These are phyloP conservation scores for Synanthedon formicaeformis DNA, from an alignment of 2,888 invertebrate species.

Conservation along the genomic window DNA sequence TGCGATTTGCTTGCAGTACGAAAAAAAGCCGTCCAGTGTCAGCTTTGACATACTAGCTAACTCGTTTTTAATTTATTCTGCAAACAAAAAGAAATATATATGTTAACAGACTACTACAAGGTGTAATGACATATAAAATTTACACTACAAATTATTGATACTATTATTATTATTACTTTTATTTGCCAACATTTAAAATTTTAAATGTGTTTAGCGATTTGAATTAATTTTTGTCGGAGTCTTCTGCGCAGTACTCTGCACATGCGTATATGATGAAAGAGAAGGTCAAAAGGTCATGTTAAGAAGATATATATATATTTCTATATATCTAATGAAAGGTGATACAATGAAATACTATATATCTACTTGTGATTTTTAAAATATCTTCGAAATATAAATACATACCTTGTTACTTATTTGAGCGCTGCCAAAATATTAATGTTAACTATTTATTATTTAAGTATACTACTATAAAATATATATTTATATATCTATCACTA, in stretches of 20 bases:
- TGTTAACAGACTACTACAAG: not conserved
- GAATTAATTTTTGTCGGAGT: too few relatives aligned
- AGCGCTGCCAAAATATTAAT: not conserved
- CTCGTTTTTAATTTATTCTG: constrained; percentile 54
- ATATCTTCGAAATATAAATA: not conserved
- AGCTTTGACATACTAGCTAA: constrained; percentile 61
- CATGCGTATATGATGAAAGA: not conserved
- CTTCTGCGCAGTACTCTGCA: not conserved
- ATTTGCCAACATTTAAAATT: too few relatives aligned
- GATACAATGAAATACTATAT: not conserved
- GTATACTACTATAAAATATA: not conserved
- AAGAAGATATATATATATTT: not conserved
- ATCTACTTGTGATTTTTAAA: not conserved
- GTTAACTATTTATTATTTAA: not conserved
- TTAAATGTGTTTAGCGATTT: too few relatives aligned
- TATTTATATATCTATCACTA: constrained; percentile 29
- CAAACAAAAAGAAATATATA: constrained; percentile 45
- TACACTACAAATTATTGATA: too few relatives aligned
- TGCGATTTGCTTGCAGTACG: constrained; percentile 70
- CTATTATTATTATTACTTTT: too few relatives aligned
- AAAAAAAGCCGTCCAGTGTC: constrained; percentile 67
- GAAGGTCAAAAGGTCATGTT: constrained; percentile 16
- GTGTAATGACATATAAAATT: too few relatives aligned
- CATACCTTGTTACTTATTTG: too few relatives aligned
- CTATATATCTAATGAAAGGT: not conserved